These are phyloP conservation scores for Lepilemur ruficaudatus DNA, from an alignment of 2,797 vertebrate genomes.

Conservation along the genomic window DNA sequence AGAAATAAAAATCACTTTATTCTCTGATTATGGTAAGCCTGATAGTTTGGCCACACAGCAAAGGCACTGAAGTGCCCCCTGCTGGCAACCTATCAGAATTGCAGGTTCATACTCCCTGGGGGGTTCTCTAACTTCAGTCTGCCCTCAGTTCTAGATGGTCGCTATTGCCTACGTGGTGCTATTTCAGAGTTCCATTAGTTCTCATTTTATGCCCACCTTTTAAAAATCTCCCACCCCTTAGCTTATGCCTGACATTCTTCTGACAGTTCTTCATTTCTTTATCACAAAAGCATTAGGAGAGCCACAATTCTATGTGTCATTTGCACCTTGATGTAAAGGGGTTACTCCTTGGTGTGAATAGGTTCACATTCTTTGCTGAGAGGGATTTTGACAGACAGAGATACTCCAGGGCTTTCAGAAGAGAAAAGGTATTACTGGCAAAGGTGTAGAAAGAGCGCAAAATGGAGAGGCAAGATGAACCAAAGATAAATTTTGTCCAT, in stretches of 20 bases:
- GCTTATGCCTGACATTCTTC: background rate
- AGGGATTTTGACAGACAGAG: background rate
- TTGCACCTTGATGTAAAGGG: background rate
- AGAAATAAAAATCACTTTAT: slow-evolving; percentile 27
- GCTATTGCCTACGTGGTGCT: background rate
- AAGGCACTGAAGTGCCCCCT: slow-evolving; percentile 39
- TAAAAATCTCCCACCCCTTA: background rate
- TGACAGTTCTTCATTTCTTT: slow-evolving; percentile 19
- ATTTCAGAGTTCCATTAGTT: background rate
- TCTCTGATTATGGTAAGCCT: background rate
- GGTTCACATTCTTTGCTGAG: background rate
- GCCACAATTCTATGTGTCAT: background rate
- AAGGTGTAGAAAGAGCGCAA: background rate
- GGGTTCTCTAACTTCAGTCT: background rate
- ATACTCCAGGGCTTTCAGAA: background rate
- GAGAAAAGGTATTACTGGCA: background rate
- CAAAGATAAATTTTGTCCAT: background rate
- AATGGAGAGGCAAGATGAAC: background rate
- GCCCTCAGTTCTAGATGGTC: background rate
- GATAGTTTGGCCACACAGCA: background rate
- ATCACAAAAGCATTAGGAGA: background rate
- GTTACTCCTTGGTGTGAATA: background rate
- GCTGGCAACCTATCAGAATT: slow-evolving; percentile 22
- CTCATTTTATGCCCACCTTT: background rate
- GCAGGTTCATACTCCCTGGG: background rate